phyloP scores from a whole-genome alignment of 2,113 vertebrate genomes.

The Phrynocephalus versicolor region DNA sequence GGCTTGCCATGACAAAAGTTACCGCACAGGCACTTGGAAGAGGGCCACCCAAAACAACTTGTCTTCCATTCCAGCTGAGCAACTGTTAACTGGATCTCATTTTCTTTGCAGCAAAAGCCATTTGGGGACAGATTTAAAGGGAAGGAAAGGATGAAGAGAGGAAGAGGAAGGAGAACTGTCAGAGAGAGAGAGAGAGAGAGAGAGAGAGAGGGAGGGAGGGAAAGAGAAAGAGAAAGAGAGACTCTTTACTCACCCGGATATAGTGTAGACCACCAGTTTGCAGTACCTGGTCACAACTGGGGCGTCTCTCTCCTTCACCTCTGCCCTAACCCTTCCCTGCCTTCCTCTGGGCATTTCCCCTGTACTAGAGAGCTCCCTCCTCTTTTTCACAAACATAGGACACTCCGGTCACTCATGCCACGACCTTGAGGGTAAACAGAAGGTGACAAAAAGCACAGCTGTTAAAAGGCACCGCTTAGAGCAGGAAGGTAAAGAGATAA shows the following conservation, averaged over 20 bases:
- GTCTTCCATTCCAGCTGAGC: constrained; percentile 80
- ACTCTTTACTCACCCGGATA: constrained; percentile 36
- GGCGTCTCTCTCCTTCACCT: constrained; percentile 32
- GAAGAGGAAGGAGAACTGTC: constrained; percentile 52
- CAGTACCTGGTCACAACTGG: constrained; percentile 46
- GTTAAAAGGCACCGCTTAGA: too few species aligned
- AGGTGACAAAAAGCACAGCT: too few species aligned
- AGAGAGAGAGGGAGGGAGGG: constrained; percentile 68
- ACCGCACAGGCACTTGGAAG: constrained; percentile 75
- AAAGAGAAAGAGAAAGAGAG: constrained; percentile 66
- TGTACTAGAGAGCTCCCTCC: constrained; percentile 58
- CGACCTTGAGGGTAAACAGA: background rate
- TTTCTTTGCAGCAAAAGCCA: constrained; percentile 75
- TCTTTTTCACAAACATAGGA: constrained; percentile 3
- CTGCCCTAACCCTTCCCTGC: background rate
- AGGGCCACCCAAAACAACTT: constrained; percentile 76
- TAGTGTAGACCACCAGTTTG: constrained; percentile 68
- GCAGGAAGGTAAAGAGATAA: too few species aligned
- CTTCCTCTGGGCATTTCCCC: background rate
- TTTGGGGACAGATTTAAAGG: constrained; percentile 74
- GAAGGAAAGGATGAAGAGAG: constrained; percentile 73
- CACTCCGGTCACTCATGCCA: too few species aligned
- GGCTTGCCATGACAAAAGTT: constrained; percentile 77
- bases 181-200: constrained; percentile 67
- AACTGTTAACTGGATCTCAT: constrained; percentile 75